Evolutionary conservation across 1,140 invertebrate species (phyloP).

Genomic region (Cyclina sinensis): DNA sequence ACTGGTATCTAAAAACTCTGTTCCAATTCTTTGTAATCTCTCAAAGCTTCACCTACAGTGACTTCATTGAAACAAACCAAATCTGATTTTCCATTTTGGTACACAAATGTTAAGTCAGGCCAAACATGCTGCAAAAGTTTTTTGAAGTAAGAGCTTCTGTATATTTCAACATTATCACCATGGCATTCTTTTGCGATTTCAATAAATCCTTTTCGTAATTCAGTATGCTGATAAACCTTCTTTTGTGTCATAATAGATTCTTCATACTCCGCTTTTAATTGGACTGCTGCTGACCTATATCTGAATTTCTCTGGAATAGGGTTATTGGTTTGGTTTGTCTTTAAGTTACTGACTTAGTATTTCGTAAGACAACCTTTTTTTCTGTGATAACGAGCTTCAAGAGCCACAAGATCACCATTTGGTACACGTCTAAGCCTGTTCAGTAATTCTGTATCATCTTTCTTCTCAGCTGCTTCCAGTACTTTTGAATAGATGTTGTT

Average conservation of each 20-base stretch:
- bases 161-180: not conserved
- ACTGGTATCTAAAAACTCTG: not conserved
- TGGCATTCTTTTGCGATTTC: not conserved
- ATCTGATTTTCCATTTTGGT: constrained; percentile 8
- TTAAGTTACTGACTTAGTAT: not conserved
- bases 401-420: constrained; percentile 40
- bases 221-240: not conserved
- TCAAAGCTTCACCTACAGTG: not conserved
- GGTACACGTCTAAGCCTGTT: not conserved
- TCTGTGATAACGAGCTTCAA: constrained; percentile 35
- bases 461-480: not conserved
- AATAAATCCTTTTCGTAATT: not conserved
- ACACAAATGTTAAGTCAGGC: constrained; percentile 10
- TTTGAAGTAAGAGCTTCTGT: constrained; percentile 27
- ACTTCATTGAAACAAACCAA: not conserved
- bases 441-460: not conserved
- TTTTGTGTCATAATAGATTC: not conserved
- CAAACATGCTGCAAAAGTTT: not conserved
- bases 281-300: too few species aligned
- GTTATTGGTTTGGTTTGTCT: too few species aligned
- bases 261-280: constrained; percentile 6
- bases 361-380: constrained; percentile 28
- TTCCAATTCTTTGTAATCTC: not conserved
- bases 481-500: not conserved
- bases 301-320: too few species aligned